A percentile compares a stretch with the other conserved stretches of the same genome.
Conservation (phyloP, 2,797 vertebrate species). For the Cetoscarus ocellatus region DNA sequence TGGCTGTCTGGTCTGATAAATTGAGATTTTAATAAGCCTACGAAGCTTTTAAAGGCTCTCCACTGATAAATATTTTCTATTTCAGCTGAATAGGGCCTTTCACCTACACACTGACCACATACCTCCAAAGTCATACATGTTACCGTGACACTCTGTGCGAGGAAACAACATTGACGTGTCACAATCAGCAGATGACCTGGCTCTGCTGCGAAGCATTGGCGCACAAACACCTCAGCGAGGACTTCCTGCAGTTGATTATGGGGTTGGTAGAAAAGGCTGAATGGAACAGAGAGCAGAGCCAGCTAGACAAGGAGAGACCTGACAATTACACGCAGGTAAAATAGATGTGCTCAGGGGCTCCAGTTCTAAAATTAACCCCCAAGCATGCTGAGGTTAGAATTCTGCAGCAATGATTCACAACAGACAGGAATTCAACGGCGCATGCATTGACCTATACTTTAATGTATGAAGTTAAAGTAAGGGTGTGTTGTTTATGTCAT, state of each 20-base stretch:
- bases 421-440: slow-evolving; percentile 31
- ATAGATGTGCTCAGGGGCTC: slow-evolving; percentile 53
- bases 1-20: not conserved
- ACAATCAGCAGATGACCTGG: slow-evolving; percentile 69
- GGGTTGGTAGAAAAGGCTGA: slow-evolving; percentile 70
- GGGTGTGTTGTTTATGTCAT: not conserved
- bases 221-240: slow-evolving; percentile 50
- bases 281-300: slow-evolving; percentile 59
- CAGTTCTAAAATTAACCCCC: slow-evolving; percentile 65
- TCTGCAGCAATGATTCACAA: slow-evolving; percentile 19
- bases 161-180: slow-evolving; percentile 54
- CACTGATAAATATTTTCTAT: not conserved
- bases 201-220: slow-evolving; percentile 48
- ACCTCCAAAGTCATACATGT: slow-evolving; percentile 23
- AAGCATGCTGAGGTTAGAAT: slow-evolving; percentile 22
- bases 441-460: slow-evolving; percentile 2
- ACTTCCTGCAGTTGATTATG: slow-evolving; percentile 84
- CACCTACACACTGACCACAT: not conserved
- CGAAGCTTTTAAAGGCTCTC: too few relatives aligned
- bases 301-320: slow-evolving; percentile 69
- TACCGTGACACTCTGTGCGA: slow-evolving; percentile 4
- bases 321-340: slow-evolving; percentile 77
- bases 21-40: too few relatives aligned
- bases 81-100: not conserved
- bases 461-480: not conserved